phyloP scores from a whole-genome alignment of 2,797 vertebrate genomes.

The Sternarchorhynchus goeldii region DNA sequence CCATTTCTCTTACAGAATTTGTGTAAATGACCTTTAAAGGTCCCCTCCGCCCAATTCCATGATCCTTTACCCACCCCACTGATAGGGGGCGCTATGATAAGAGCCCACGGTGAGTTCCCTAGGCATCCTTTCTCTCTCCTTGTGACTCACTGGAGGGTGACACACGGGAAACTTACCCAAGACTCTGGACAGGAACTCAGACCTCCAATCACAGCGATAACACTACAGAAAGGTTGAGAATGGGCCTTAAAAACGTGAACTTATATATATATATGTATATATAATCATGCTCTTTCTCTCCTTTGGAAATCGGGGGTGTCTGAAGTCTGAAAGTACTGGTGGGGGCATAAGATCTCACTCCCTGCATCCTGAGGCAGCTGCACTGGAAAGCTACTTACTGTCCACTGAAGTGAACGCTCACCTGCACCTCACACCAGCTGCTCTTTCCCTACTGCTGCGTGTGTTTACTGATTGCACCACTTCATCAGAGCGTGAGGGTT shows the following conservation, averaged over 20 bases:
- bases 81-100: background rate
- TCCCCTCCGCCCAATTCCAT: background rate
- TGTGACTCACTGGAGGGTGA: background rate
- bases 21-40: background rate
- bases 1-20: background rate
- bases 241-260: no score
- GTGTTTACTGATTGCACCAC: conserved; percentile 14
- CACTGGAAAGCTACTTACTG: conserved; percentile 8
- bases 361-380: background rate
- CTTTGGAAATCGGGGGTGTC: background rate
- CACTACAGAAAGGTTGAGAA: no score
- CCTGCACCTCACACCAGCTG: background rate
- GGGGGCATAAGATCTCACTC: background rate
- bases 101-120: background rate
- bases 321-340: background rate
- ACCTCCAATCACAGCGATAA: background rate
- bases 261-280: no score
- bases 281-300: background rate
- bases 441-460: background rate
- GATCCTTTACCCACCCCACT: background rate
- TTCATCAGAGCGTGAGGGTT: conserved; percentile 15
- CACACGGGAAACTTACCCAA: no score
- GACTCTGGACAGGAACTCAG: no score
- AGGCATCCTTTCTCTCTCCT: background rate
- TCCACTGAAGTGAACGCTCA: background rate